Conservation (phyloP, 2,888 invertebrate genomes). For the Dexiosoma caninum region DNA sequence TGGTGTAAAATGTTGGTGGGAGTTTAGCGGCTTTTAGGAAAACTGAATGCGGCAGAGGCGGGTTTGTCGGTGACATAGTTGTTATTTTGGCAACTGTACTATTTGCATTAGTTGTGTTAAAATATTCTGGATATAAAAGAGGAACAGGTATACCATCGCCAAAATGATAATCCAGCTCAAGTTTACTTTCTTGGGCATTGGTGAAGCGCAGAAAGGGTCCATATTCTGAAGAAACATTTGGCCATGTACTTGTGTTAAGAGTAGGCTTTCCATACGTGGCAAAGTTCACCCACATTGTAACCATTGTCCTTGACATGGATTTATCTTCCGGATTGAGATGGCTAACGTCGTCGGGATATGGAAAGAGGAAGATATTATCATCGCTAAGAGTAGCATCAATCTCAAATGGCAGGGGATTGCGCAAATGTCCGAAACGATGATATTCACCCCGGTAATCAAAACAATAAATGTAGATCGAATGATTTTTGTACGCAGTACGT, state of each 20-base stretch:
- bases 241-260: conserved; percentile 70
- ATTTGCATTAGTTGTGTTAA: conserved; percentile 48
- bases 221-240: conserved; percentile 69
- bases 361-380: conserved; percentile 81
- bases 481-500: conserved; percentile 67
- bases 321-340: conserved; percentile 74
- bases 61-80: conserved; percentile 6
- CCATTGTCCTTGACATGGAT: conserved; percentile 76
- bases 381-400: conserved; percentile 81
- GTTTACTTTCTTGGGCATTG: conserved; percentile 64
- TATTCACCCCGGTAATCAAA: conserved; percentile 79
- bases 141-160: conserved; percentile 74
- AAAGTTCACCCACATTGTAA: conserved; percentile 77
- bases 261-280: conserved; percentile 71
- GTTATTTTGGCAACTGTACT: conserved; percentile 37
- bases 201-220: conserved; percentile 76
- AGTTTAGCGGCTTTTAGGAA: conserved; percentile 6
- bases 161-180: conserved; percentile 74
- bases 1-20: too few relatives aligned
- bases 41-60: conserved; percentile 9
- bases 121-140: conserved; percentile 67
- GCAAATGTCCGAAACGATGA: conserved; percentile 75
- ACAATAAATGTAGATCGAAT: conserved; percentile 78
- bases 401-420: conserved; percentile 76
- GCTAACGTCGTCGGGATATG: conserved; percentile 74